Conservation (phyloP, 1,140 invertebrate genomes). For the Leptinotarsa lineolata region DNA sequence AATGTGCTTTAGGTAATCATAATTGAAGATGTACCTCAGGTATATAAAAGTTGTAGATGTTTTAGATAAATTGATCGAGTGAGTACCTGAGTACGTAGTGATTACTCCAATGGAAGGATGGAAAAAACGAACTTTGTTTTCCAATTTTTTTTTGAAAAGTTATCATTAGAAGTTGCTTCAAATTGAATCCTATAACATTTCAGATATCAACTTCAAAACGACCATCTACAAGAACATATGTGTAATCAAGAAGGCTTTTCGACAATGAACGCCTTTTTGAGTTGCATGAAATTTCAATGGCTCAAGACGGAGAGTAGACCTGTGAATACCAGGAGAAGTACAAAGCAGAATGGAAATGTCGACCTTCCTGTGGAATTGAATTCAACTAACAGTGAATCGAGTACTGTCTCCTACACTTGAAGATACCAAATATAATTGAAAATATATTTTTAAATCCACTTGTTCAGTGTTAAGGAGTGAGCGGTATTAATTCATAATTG, state of each 20-base stretch:
- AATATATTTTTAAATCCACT: no score
- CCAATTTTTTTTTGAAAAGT: no score
- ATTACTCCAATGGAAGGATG: no score
- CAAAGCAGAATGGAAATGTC: constrained; percentile 40
- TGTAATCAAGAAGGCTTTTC: constrained; percentile 57
- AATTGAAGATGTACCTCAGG: no score
- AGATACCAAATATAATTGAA: neutral
- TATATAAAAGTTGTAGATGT: no score
- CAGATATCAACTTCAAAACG: constrained; percentile 74
- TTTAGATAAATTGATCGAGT: no score
- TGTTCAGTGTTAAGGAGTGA: no score
- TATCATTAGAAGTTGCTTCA: no score
- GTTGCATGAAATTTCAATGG: constrained; percentile 74
- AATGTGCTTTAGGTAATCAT: no score
- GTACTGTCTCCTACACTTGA: neutral
- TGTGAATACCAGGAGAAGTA: neutral
- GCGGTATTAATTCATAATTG: no score
- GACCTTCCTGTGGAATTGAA: constrained; percentile 38
- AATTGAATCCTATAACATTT: neutral
- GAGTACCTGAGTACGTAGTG: no score
- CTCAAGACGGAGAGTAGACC: constrained; percentile 60
- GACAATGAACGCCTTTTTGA: constrained; percentile 64
- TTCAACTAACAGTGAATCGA: neutral
- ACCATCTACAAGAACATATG: constrained; percentile 59
- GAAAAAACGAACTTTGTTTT: no score